Base-by-base conservation (phyloP, 2,113 vertebrate species). In the Paralichthys olivaceus region DNA sequence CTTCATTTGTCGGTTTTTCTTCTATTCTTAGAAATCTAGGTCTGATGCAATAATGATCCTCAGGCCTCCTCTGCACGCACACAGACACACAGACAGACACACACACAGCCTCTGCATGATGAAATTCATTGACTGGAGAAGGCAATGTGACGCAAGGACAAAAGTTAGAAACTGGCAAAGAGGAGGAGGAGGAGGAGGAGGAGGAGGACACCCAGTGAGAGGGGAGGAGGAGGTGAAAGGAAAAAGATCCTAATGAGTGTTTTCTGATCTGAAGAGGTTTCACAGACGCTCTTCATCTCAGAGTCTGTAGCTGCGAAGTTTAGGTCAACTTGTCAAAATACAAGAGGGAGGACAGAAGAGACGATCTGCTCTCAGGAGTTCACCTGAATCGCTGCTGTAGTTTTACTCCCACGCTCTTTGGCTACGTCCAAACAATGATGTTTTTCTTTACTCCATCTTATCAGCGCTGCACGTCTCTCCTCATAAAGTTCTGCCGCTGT, bases 101-200 rank as follows among this genome's bases (percentile, higher is more conserved):
- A 59, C 65, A 56, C 23, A 62, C 15, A 45, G 55, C 22, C 51
- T 22, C 47, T 17, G 67, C 66, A 80, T 89, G 87, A 89, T 84
- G 87, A 84, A 87, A 89, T 80, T 22, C 87, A 87, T 84, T 84
- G 87, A 87, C 76, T 80, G 76, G 29, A 76, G 74, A 73, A 60
- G 77, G 86, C 83, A 88, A 88, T 15, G 78, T 80, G 77, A 79
- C 75, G 63, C 56, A 43, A 80, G 73, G 63, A 68, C 20, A 57
- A 15, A 61, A 34, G 64, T 55, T 34, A 22, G 28, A 60, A 8
- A 29, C 0, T 19, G 19, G 47, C 3, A 11, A 45, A 17, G 29
- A 25, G 63, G 29, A 71, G 53, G 26, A 26, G 7, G 69, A 59
- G 26, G 23, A 25, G 62, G 29, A 68, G 43, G 26, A 29, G 45